phyloP scores from a whole-genome alignment of 1,140 invertebrate species.

The Zaprionus ghesquierei region DNA sequence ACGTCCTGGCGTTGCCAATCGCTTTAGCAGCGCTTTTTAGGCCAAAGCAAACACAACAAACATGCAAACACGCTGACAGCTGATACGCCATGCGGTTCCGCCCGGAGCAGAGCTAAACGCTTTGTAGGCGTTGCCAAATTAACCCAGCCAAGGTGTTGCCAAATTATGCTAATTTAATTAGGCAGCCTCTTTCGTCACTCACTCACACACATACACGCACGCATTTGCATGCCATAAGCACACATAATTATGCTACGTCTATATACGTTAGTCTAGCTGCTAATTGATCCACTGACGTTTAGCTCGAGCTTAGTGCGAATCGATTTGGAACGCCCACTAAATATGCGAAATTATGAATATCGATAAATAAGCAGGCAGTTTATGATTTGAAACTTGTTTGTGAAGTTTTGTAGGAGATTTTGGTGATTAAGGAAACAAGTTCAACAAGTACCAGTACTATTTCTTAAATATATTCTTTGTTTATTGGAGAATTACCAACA shows the following conservation, averaged over 20 bases:
- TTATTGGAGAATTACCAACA: no score
- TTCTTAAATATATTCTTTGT: no score
- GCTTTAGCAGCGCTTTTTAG: slow-evolving; percentile 73
- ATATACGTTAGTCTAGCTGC: slow-evolving; percentile 17
- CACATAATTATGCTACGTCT: slow-evolving; percentile 13
- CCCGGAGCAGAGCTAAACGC: no score
- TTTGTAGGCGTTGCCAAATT: slow-evolving; percentile 44
- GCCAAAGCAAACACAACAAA: slow-evolving; percentile 42
- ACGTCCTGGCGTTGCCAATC: slow-evolving; percentile 66
- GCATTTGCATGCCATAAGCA: slow-evolving; percentile 37
- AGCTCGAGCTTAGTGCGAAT: slow-evolving; percentile 48
- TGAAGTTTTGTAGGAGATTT: no score
- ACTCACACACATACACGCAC: neutral
- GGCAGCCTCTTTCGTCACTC: slow-evolving; percentile 6
- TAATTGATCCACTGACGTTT: slow-evolving; percentile 50
- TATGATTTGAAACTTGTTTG: neutral
- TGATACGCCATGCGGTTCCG: no score
- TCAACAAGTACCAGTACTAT: neutral
- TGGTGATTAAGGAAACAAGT: no score
- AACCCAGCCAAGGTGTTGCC: slow-evolving; percentile 65
- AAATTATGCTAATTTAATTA: slow-evolving; percentile 78
- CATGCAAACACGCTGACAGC: slow-evolving; percentile 14
- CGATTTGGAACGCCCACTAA: slow-evolving; percentile 68
- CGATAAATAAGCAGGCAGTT: slow-evolving; percentile 2
- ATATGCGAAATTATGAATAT: slow-evolving; percentile 28